Evolutionary conservation across 2,797 vertebrate genomes (phyloP).

Genomic region (Echeneis naucrates): DNA sequence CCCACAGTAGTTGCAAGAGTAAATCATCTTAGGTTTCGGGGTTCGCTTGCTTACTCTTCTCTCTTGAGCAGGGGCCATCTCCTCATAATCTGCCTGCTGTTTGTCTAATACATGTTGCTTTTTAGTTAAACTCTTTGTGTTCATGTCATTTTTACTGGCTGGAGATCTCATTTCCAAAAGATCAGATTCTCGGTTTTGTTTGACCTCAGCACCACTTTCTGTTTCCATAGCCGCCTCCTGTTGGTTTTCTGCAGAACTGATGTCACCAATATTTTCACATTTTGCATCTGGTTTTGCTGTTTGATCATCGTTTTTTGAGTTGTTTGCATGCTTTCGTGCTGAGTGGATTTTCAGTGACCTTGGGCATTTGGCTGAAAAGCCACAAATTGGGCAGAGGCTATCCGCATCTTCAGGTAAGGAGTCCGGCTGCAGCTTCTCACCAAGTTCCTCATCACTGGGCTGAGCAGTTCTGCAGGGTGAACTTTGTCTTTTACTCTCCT

Average conservation of each 20-base stretch:
- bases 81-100: slow-evolving; percentile 75
- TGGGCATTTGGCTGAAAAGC: slow-evolving; percentile 80
- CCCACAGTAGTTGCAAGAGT: slow-evolving; percentile 84
- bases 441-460: slow-evolving; percentile 32
- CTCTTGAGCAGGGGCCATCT: slow-evolving; percentile 70
- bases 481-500: slow-evolving; percentile 37
- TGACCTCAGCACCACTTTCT: slow-evolving; percentile 51
- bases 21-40: slow-evolving; percentile 75
- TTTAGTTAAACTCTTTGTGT: slow-evolving; percentile 70
- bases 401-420: slow-evolving; percentile 30
- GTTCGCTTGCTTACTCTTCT: slow-evolving; percentile 78
- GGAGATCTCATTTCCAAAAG: slow-evolving; percentile 46
- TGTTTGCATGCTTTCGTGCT: slow-evolving; percentile 77
- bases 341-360: slow-evolving; percentile 85
- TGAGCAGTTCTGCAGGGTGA: slow-evolving; percentile 67
- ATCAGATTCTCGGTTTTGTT: slow-evolving; percentile 55
- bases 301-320: slow-evolving; percentile 36
- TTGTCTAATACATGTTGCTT: slow-evolving; percentile 79
- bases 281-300: slow-evolving; percentile 26
- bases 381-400: slow-evolving; percentile 68
- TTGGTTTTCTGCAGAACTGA: slow-evolving; percentile 34
- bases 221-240: slow-evolving; percentile 51
- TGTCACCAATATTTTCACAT: slow-evolving; percentile 26
- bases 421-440: slow-evolving; percentile 25
- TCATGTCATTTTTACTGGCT: slow-evolving; percentile 76